phyloP scores from a whole-genome alignment of 2,888 invertebrate genomes.

The Tipula helvola region DNA sequence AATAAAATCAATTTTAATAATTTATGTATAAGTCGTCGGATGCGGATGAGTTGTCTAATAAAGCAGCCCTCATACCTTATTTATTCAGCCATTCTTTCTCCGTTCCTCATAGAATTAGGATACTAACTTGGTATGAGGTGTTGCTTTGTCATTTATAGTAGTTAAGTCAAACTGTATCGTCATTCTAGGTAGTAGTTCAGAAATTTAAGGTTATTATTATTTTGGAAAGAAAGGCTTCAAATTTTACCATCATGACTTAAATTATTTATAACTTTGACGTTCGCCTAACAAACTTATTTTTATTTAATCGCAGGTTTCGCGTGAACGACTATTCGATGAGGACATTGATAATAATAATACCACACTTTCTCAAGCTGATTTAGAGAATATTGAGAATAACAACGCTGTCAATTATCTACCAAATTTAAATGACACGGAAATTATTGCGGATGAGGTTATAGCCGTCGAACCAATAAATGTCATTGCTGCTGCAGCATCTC shows the following conservation, averaged over 20 bases:
- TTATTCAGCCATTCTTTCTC: too few species aligned
- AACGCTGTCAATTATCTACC: conserved; percentile 40
- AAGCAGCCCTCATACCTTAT: too few species aligned
- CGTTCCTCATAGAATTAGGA: too few species aligned
- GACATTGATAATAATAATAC: conserved; percentile 41
- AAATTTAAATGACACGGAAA: conserved; percentile 18
- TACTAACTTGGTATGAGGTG: too few species aligned
- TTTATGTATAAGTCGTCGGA: neutral
- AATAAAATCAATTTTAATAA: neutral
- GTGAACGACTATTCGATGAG: conserved; percentile 16
- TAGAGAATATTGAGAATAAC: conserved; percentile 46
- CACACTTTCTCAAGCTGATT: conserved; percentile 41
- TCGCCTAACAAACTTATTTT: neutral
- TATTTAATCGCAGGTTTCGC: conserved; percentile 11
- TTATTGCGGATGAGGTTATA: neutral
- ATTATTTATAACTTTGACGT: too few species aligned
- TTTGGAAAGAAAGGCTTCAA: too few species aligned
- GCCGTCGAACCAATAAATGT: neutral
- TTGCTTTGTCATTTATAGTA: too few species aligned
- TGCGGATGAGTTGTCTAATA: neutral
- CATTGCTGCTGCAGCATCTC: too few species aligned
- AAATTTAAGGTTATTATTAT: too few species aligned
- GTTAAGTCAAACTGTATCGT: too few species aligned
- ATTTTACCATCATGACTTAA: too few species aligned
- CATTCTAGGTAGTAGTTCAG: too few species aligned